phyloP scores from a whole-genome alignment of 1,140 invertebrate species.

The Delia radicum region DNA sequence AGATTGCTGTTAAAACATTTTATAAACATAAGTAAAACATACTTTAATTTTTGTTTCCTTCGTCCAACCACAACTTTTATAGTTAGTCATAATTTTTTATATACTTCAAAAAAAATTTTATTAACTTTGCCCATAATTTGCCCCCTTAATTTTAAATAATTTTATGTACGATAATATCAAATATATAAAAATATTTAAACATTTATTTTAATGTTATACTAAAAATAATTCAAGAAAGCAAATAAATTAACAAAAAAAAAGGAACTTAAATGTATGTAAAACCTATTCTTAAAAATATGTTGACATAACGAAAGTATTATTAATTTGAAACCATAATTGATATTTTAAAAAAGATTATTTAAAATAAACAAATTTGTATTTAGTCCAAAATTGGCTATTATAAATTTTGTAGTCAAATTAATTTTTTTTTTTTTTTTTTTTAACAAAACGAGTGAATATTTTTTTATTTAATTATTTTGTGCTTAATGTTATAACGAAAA shows the following conservation, averaged over 20 bases:
- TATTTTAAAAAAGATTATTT: background rate
- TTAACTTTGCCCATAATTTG: background rate
- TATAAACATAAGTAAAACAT: too few relatives aligned
- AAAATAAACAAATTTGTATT: background rate
- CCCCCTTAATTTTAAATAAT: background rate
- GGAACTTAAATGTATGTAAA: background rate
- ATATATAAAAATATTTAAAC: too few relatives aligned
- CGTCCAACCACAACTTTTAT: too few relatives aligned
- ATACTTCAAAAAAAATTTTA: too few relatives aligned
- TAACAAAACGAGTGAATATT: conserved; percentile 24
- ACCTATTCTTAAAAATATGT: background rate
- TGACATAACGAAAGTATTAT: conserved; percentile 4
- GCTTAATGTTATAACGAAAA: conserved; percentile 8
- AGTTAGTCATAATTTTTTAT: too few relatives aligned
- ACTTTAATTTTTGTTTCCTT: too few relatives aligned
- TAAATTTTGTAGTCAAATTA: background rate
- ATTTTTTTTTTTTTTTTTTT: background rate
- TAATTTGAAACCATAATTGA: background rate
- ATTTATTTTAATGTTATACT: too few relatives aligned
- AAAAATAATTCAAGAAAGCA: background rate
- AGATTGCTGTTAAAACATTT: too few relatives aligned
- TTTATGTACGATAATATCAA: too few relatives aligned
- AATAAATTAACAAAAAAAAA: too few relatives aligned
- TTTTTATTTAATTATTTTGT: conserved; percentile 12
- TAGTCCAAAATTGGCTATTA: background rate